Conservation (phyloP, 2,113 vertebrate species). For the Echinops telfairi region DNA sequence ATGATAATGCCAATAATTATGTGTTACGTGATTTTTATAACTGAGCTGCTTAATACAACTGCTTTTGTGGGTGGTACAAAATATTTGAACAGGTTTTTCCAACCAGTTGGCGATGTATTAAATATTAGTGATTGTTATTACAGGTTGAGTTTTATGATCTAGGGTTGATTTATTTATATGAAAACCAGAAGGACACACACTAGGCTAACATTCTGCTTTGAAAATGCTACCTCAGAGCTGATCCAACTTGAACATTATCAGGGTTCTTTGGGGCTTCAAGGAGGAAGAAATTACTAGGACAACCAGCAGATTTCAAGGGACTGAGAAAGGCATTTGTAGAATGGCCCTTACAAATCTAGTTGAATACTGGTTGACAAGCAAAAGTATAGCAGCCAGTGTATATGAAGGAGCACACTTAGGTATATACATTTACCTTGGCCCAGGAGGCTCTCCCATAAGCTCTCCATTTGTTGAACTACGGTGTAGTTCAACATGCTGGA, state of each 20-base stretch:
- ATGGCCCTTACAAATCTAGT: slow-evolving; percentile 1
- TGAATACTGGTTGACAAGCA: neutral
- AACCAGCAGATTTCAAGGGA: neutral
- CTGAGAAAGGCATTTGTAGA: neutral
- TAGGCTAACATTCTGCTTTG: slow-evolving; percentile 50
- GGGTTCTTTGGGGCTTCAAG: neutral
- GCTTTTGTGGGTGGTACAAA: slow-evolving; percentile 87
- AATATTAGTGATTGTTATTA: slow-evolving; percentile 87
- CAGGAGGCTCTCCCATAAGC: neutral
- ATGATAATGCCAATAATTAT: slow-evolving; percentile 87
- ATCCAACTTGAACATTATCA: neutral
- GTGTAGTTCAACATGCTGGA: neutral
- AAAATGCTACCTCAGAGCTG: slow-evolving; percentile 15
- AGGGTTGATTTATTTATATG: slow-evolving; percentile 76
- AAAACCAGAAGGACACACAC: slow-evolving; percentile 60
- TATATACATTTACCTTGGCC: neutral
- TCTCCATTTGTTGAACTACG: neutral
- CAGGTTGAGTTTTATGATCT: slow-evolving; percentile 85
- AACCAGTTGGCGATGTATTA: slow-evolving; percentile 83
- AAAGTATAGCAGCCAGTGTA: neutral
- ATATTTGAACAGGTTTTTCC: slow-evolving; percentile 86
- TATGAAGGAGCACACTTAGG: neutral
- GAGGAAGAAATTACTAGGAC: neutral
- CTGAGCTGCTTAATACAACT: slow-evolving; percentile 84
- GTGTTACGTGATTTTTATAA: slow-evolving; percentile 87